Conservation (phyloP, 2,113 vertebrate genomes). For the Pycnonotus jocosus region DNA sequence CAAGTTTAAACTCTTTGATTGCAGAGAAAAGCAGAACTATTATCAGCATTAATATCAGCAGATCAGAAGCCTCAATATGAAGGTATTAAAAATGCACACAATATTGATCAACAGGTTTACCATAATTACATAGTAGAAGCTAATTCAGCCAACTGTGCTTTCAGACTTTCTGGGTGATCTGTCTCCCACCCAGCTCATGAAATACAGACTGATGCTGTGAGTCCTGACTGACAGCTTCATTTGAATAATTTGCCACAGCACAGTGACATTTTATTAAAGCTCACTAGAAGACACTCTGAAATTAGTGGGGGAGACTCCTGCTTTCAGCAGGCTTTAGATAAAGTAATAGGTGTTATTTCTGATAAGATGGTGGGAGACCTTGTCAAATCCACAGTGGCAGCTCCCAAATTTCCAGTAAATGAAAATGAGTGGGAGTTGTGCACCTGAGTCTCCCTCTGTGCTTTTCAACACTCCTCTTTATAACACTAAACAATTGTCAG, state of each 20-base stretch:
- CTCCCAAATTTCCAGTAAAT: neutral
- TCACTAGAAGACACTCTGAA: neutral
- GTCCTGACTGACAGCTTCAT: constrained; percentile 22
- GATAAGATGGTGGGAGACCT: neutral
- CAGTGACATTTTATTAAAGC: neutral
- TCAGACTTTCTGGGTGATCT: neutral
- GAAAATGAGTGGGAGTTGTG: neutral
- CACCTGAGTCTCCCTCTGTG: neutral
- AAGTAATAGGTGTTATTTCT: neutral
- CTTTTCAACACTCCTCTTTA: neutral
- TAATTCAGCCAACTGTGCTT: neutral
- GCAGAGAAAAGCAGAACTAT: constrained; percentile 23
- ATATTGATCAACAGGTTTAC: constrained; percentile 6
- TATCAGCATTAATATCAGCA: neutral
- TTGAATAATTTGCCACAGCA: neutral
- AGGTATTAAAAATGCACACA: constrained; percentile 27
- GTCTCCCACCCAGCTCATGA: neutral
- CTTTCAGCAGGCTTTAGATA: neutral
- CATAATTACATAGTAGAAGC: neutral
- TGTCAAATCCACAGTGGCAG: neutral
- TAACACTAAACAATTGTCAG: neutral
- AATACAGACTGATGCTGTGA: neutral
- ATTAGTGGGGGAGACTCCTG: neutral
- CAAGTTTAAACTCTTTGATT: neutral
- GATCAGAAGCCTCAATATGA: constrained; percentile 1